Base-by-base conservation (phyloP, 2,797 vertebrate genomes). In the Morelia viridis region DNA sequence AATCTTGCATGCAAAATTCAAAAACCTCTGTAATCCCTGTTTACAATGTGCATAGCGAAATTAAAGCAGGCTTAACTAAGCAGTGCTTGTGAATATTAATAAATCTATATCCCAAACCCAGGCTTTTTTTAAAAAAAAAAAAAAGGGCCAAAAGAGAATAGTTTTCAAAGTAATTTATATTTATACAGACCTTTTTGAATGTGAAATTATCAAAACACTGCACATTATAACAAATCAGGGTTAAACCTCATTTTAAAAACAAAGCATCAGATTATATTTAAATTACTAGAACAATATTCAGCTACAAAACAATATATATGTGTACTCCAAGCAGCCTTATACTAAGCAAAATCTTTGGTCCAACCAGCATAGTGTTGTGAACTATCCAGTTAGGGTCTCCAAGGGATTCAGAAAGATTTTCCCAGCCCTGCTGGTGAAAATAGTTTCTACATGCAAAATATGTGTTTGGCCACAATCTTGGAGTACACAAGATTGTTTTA, bases 21-120 rank as follows among this genome's bases (percentile, higher is more conserved):
- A 97, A 97, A 94, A 96, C 96, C 95, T 94, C 96, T 96, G 90
- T 97, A 97, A 98, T 97, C 96, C 95, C 94, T 95, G 93, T 97
- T 97, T 97, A 98, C 96, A 97, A 96, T 97, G 97, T 95, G 97
- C 94, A 97, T 94, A 94, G 91, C 96, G 90, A 98, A 97, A 97
- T 97, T 97, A 97, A 97, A 98, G 96, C 94, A 96, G 97, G 96
- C 96, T 97, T 97, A 98, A 97, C 97, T 91, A 94, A 97, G 96
- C 85, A 96, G 92, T 94, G 95, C 96, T 97, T 96, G 94, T 96
- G 97, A 97, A 98, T 98, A 97, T 97, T 97, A 97, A 98, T 96
- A 92, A 97, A 90, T 85, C 95, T 94, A 95, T 96, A 96, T 95
- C 95, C 94, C 97, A 97, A 98, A 97, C 97, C 96, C 94, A 94